These are phyloP conservation scores for Rhodophaea formosa DNA, from an alignment of 2,888 invertebrate species.

Conservation along the genomic window DNA sequence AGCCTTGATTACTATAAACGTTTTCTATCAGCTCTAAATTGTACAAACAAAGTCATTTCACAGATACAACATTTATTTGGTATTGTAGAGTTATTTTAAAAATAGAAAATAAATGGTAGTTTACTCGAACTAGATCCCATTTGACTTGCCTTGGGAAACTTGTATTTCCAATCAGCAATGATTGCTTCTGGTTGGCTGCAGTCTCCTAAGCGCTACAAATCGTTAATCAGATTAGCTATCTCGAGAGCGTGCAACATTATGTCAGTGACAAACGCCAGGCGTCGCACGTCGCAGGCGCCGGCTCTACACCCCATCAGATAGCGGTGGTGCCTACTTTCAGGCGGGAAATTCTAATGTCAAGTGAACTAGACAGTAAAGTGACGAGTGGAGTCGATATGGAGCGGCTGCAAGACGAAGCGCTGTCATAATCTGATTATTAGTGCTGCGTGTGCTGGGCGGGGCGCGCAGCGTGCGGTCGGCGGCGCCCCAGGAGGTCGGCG, in stretches of 20 bases:
- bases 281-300: slow-evolving; percentile 14
- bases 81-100: slow-evolving; percentile 34
- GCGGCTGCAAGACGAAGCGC: slow-evolving; percentile 61
- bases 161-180: background rate
- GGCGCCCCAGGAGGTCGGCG: slow-evolving; percentile 75
- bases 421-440: slow-evolving; percentile 81
- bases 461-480: slow-evolving; percentile 73
- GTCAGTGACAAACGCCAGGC: slow-evolving; percentile 17
- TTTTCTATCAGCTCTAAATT: slow-evolving; percentile 62
- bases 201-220: slow-evolving; percentile 6
- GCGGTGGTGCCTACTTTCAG: slow-evolving; percentile 25
- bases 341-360: slow-evolving; percentile 52
- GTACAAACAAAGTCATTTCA: slow-evolving; percentile 63
- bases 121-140: background rate
- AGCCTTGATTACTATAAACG: slow-evolving; percentile 72
- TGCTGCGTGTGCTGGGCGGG: slow-evolving; percentile 68
- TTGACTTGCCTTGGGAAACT: background rate
- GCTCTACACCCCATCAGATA: slow-evolving; percentile 15
- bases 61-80: slow-evolving; percentile 49
- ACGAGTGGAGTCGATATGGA: slow-evolving; percentile 52
- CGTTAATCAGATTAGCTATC: slow-evolving; percentile 14
- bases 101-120: background rate
- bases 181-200: slow-evolving; percentile 4
- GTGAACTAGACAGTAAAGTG: slow-evolving; percentile 59
- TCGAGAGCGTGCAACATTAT: slow-evolving; percentile 14